Evolutionary conservation across 2,797 vertebrate species (phyloP).

Genomic region (Bovichtus diacanthus): DNA sequence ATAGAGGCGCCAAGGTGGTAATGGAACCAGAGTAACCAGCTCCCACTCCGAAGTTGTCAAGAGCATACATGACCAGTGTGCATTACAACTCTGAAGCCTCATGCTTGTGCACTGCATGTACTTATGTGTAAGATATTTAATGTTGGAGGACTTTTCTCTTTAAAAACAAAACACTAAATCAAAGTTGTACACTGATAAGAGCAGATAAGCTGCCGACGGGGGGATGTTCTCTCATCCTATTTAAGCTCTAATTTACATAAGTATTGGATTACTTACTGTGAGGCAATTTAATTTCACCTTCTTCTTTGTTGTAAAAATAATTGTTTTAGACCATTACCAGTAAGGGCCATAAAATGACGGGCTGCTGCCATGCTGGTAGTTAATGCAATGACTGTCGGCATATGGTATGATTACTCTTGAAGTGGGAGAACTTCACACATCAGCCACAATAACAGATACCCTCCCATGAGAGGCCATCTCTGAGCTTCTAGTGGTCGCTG

Average conservation of each 20-base stretch:
- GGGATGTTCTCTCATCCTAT: background rate
- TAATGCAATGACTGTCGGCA: conserved; percentile 30
- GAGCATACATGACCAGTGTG: conserved; percentile 44
- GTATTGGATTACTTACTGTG: conserved; percentile 17
- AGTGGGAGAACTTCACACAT: conserved; percentile 51
- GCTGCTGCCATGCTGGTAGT: conserved; percentile 20
- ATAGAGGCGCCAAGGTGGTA: conserved; percentile 57
- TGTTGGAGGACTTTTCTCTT: background rate
- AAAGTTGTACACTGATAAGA: conserved; percentile 11
- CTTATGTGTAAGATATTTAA: conserved; percentile 24
- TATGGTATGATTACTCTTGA: conserved; percentile 51
- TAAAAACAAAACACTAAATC: conserved; percentile 22
- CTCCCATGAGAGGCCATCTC: conserved; percentile 42
- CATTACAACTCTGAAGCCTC: conserved; percentile 10
- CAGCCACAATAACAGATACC: conserved; percentile 25
- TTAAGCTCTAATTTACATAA: conserved; percentile 21
- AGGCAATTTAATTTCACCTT: conserved; percentile 29
- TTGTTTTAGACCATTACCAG: conserved; percentile 34
- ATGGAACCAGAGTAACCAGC: conserved; percentile 60
- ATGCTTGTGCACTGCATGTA: conserved; percentile 18
- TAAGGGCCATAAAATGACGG: conserved; percentile 29
- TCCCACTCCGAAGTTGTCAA: conserved; percentile 53
- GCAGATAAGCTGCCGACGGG: background rate
- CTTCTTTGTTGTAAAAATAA: conserved; percentile 31
- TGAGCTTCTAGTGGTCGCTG: conserved; percentile 24